A percentile compares a stretch with the other conserved stretches of the same genome.
Conservation (phyloP, 2,113 vertebrate genomes). For the Chaenocephalus aceratus region DNA sequence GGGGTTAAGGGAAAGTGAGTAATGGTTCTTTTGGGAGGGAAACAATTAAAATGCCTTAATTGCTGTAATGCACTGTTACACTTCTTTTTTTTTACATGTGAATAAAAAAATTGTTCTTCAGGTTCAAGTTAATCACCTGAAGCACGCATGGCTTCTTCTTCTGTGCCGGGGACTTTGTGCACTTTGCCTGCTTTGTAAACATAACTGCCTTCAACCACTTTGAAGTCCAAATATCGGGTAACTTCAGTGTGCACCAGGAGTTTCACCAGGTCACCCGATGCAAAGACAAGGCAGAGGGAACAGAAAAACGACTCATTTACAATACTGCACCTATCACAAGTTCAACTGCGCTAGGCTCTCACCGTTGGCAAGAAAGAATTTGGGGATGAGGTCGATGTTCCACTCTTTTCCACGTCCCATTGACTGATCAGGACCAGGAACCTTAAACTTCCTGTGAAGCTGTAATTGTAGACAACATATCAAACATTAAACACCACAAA, state of each 20-base stretch:
- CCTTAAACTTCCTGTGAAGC: conserved; percentile 81
- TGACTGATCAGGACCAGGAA: conserved; percentile 65
- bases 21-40: no score
- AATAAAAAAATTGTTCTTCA: neutral
- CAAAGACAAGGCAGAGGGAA: conserved; percentile 16
- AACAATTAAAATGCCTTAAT: no score
- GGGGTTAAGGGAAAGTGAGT: no score
- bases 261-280: conserved; percentile 93
- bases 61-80: no score
- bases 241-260: conserved; percentile 95
- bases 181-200: conserved; percentile 94
- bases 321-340: neutral
- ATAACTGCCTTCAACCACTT: conserved; percentile 94
- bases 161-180: conserved; percentile 94
- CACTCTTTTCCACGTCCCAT: conserved; percentile 83
- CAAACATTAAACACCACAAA: neutral
- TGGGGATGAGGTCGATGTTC: conserved; percentile 86
- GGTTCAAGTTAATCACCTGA: conserved; percentile 85
- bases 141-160: conserved; percentile 87
- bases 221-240: conserved; percentile 97
- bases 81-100: no score
- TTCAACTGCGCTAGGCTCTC: conserved; percentile 6
- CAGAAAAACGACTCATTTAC: neutral
- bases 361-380: conserved; percentile 84
- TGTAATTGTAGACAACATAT: conserved; percentile 46